Percentiles rank a stretch among this genome's conserved stretches.
Conservation (phyloP, 92 coral and sea anemone species). For the Porites cylindrica region DNA sequence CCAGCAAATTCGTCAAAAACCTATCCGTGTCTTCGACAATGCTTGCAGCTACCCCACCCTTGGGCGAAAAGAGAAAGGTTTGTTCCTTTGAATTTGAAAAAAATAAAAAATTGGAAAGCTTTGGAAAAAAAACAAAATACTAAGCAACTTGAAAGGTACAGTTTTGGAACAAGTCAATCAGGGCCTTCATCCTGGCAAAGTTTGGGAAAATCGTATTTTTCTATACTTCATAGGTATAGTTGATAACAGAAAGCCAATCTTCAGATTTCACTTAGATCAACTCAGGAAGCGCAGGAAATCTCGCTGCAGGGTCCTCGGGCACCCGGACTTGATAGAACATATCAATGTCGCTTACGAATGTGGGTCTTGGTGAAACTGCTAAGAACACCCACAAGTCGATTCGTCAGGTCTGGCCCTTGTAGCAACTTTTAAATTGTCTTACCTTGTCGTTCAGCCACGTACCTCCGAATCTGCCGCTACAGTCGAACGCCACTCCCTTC, state of each 20-base stretch:
- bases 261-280: constrained; percentile 3
- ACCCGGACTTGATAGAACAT: constrained; percentile 44
- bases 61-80: too few relatives aligned
- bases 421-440: neutral
- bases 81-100: too few relatives aligned
- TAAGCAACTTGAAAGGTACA: too few relatives aligned
- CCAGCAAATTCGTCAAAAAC: too few relatives aligned
- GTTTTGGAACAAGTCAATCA: too few relatives aligned
- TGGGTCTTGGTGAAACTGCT: constrained; percentile 34
- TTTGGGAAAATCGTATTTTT: too few relatives aligned
- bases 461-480: constrained; percentile 36
- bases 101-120: too few relatives aligned
- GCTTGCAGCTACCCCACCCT: too few relatives aligned
- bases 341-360: constrained; percentile 24
- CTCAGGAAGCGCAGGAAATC: constrained; percentile 26
- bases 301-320: neutral
- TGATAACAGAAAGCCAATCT: neutral
- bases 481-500: constrained; percentile 27
- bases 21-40: too few relatives aligned
- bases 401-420: constrained; percentile 55
- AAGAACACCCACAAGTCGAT: constrained; percentile 14
- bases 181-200: too few relatives aligned
- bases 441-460: constrained; percentile 14
- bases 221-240: too few relatives aligned
- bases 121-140: too few relatives aligned